A percentile compares a stretch with the other conserved stretches of the same genome.
These are phyloP conservation scores for Jordanella pulchra DNA, from an alignment of 2,797 vertebrate genomes.

Conservation along the genomic window DNA sequence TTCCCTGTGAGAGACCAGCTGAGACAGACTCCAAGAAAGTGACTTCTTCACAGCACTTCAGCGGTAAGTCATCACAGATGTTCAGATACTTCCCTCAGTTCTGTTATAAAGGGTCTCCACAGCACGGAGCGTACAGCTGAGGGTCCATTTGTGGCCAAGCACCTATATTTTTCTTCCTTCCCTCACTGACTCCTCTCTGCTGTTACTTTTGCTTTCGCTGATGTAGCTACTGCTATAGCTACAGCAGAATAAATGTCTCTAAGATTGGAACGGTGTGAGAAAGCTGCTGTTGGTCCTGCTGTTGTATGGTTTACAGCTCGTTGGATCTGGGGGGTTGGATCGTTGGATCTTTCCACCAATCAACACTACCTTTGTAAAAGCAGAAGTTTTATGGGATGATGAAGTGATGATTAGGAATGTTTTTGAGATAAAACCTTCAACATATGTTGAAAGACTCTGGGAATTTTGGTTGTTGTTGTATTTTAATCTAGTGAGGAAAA, in stretches of 20 bases:
- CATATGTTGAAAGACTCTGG: background rate
- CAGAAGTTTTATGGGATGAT: conserved; percentile 25
- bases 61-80: conserved; percentile 56
- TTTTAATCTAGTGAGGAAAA: background rate
- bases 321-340: conserved; percentile 53
- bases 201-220: conserved; percentile 19
- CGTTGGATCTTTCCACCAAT: conserved; percentile 57
- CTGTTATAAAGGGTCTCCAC: conserved; percentile 36
- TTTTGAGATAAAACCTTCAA: background rate
- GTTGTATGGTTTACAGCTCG: conserved; percentile 50
- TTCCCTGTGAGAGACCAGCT: conserved; percentile 36
- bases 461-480: background rate
- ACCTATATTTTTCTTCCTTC: conserved; percentile 13
- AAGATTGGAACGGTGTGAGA: conserved; percentile 28
- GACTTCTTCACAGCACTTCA: conserved; percentile 33
- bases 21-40: conserved; percentile 30
- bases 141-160: conserved; percentile 7
- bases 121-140: conserved; percentile 28
- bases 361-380: conserved; percentile 36
- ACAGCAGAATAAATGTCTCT: conserved; percentile 11
- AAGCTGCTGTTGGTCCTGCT: conserved; percentile 32
- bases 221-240: conserved; percentile 8
- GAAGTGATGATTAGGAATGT: conserved; percentile 8
- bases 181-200: conserved; percentile 14
- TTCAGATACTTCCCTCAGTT: conserved; percentile 29